A percentile compares a stretch with the other conserved stretches of the same genome.
These are phyloP conservation scores for Listronotus oregonensis DNA, from an alignment of 1,140 invertebrate species.

Conservation along the genomic window DNA sequence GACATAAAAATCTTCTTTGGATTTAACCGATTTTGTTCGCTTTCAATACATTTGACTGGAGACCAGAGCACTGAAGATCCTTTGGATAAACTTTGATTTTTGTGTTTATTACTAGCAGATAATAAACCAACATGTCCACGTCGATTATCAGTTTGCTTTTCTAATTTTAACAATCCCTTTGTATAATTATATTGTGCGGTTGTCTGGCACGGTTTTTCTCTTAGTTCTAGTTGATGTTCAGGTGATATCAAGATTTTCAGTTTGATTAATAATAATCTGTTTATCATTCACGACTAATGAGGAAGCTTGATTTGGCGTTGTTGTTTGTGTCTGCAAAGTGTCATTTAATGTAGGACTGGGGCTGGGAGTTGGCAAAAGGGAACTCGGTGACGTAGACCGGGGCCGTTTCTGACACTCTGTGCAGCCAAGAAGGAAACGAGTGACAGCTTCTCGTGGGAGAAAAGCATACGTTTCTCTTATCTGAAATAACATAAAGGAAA, in stretches of 20 bases:
- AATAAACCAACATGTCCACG: no score
- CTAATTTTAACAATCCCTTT: no score
- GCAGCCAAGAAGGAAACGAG: conserved; percentile 89
- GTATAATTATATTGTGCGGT: no score
- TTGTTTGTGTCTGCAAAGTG: conserved; percentile 28
- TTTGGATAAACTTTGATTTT: not conserved
- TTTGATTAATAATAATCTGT: conserved; percentile 5
- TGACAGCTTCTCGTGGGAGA: conserved; percentile 92
- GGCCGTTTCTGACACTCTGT: conserved; percentile 91
- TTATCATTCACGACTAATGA: conserved; percentile 37
- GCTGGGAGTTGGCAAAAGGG: conserved; percentile 59
- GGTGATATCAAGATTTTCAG: no score
- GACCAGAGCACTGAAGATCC: conserved; percentile 57
- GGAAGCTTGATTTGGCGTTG: not conserved
- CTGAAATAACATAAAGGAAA: conserved; percentile 60
- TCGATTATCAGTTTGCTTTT: no score
- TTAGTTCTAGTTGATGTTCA: no score
- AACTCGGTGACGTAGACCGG: conserved; percentile 69
- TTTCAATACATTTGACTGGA: conserved; percentile 54
- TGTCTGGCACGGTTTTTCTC: no score
- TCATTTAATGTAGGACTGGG: conserved; percentile 43
- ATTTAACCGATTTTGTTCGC: conserved; percentile 50
- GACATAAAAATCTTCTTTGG: conserved; percentile 15
- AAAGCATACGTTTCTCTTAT: conserved; percentile 96
- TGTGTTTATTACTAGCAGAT: no score